Conservation (phyloP, 2,113 vertebrate genomes). For the Oryzias javanicus region DNA sequence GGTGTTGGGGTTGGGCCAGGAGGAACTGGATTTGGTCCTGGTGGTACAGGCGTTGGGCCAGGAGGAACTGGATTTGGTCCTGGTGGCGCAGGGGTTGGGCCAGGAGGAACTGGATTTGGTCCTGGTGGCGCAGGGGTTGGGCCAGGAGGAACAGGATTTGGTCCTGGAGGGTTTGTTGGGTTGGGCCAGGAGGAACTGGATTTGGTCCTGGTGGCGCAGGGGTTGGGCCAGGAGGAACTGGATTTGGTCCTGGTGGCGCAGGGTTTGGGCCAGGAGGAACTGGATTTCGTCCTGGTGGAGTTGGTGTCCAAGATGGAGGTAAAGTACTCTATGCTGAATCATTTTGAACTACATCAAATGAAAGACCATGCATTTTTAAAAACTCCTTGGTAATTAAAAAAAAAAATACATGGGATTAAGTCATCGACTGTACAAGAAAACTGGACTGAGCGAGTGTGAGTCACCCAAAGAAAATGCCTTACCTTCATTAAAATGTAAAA, state of each 20-base stretch:
- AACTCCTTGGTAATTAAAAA: not conserved
- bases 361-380: not conserved
- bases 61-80: slow-evolving; percentile 33
- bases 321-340: slow-evolving; percentile 1
- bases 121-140: slow-evolving; percentile 25
- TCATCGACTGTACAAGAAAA: no score
- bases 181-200: no score
- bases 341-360: not conserved
- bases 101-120: slow-evolving; percentile 25
- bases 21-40: slow-evolving; percentile 5
- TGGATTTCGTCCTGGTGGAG: slow-evolving; percentile 7
- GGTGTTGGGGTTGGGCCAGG: slow-evolving; percentile 32
- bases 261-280: no score
- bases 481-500: no score
- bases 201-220: no score
- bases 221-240: no score
- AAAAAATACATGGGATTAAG: no score
- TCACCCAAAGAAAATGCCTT: no score
- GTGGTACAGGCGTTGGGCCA: slow-evolving; percentile 10
- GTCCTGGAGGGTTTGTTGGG: slow-evolving; percentile 23
- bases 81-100: slow-evolving; percentile 23
- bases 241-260: no score
- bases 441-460: no score
- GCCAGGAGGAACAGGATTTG: not conserved
- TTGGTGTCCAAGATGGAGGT: slow-evolving; percentile 54